Evolutionary conservation across 2,888 invertebrate species (phyloP), one percentile per base, ranked within the genome.

Genomic region (Troides aeacus): DNA sequence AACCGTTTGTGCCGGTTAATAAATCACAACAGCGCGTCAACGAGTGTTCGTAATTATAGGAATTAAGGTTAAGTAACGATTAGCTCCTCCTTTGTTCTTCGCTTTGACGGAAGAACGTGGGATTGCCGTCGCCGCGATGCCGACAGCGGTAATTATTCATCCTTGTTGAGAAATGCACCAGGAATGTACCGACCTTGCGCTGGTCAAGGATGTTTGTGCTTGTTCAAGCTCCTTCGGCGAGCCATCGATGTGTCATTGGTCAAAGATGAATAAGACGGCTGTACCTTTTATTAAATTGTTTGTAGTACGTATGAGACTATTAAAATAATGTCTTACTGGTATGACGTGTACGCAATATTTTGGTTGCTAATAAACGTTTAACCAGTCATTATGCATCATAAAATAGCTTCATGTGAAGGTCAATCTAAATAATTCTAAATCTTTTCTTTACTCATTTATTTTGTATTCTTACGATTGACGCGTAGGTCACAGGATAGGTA

Each of bases 11-110:
- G 68, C 36, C 65, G 65, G 84, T 84, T 85, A 85, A 89, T 89
- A 86, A 88, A 89, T 90, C 89, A 90, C 86, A 85, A 86, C 84
- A 88, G 85, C 87, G 84, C 84, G 88, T 87, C 86, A 84, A 83
- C 84, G 79, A 62, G 66, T 62, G 72, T 74, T 73, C 79, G 85
- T 90, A 89, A 90, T 91, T 90, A 91, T 85, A 84, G 88, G 84
- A 90, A 91, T 92, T 92, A 89, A 82, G 90, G 90, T 84, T 91
- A 90, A 90, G 82, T 84, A 88, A 88, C 84, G 82, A 89, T 88
- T 88, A 87, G 79, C 75, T 76, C 80, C 81, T 83, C 83, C 86
- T 89, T 90, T 90, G 89, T 89, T 88, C 86, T 83, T 77, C 74
- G 71, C 76, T 75, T 78, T 78, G 76, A 74, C 76, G 80, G 82